Evolutionary conservation across 2,113 vertebrate species (phyloP).

Genomic region (Erinaceus europaeus): DNA sequence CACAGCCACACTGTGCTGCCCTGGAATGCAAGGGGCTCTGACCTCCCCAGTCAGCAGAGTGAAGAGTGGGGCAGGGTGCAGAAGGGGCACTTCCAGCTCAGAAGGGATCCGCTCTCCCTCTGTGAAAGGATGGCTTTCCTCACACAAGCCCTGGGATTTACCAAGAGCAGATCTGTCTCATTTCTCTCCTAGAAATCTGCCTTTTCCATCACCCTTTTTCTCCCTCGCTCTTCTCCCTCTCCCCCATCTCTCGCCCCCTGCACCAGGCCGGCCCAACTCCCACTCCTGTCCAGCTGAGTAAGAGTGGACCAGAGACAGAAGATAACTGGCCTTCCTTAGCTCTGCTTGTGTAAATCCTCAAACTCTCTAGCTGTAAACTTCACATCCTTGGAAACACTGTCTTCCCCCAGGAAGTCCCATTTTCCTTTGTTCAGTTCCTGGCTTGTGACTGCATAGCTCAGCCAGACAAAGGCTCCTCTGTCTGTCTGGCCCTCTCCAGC

Average conservation of each 20-base stretch:
- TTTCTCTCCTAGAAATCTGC: background rate
- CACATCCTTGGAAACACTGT: background rate
- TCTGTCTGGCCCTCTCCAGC: background rate
- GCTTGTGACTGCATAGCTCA: background rate
- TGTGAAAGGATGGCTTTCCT: background rate
- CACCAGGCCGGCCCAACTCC: background rate
- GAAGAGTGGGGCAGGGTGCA: background rate
- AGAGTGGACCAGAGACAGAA: background rate
- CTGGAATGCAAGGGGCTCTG: background rate
- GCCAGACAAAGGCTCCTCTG: background rate
- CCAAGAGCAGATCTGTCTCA: background rate
- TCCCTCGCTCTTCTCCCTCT: too few relatives aligned
- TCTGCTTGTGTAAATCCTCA: background rate
- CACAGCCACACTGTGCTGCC: background rate
- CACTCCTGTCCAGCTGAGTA: background rate
- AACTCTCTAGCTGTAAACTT: background rate
- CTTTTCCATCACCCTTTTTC: background rate
- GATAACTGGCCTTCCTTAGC: background rate
- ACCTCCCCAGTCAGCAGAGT: background rate
- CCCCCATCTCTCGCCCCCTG: too few relatives aligned
- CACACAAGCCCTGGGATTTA: background rate
- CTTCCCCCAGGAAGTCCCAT: background rate
- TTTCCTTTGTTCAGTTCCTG: background rate
- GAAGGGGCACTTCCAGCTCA: background rate
- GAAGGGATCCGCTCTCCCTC: background rate